Evolutionary conservation across 2,888 invertebrate genomes (phyloP).

Genomic region (Tachina lurida): DNA sequence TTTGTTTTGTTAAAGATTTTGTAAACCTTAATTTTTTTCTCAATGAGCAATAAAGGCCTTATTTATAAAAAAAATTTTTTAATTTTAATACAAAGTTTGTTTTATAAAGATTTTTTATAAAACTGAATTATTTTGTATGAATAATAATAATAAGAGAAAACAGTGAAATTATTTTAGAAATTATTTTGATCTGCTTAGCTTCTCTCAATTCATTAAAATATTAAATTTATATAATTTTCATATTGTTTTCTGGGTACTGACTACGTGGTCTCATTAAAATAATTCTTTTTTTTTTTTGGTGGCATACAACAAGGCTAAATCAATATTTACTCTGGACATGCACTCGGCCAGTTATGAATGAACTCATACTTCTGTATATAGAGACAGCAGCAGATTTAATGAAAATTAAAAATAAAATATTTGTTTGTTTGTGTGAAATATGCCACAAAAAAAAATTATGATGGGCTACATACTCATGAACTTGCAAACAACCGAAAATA

Average conservation of each 20-base stretch:
- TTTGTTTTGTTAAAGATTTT: too few species aligned
- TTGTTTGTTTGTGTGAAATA: conserved; percentile 44
- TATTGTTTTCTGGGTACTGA: conserved; percentile 5
- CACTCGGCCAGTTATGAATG: conserved; percentile 6
- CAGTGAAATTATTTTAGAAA: too few species aligned
- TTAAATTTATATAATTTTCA: neutral
- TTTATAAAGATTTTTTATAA: too few species aligned
- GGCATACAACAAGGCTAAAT: conserved; percentile 48
- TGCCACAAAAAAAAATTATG: conserved; percentile 1
- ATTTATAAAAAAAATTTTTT: too few species aligned
- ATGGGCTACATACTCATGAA: neutral
- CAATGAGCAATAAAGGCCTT: too few species aligned
- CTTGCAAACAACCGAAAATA: neutral
- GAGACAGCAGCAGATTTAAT: conserved; percentile 69
- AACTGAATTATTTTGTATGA: too few species aligned
- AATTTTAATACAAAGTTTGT: too few species aligned
- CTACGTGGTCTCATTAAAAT: conserved; percentile 48
- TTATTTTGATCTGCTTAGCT: too few species aligned
- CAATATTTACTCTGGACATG: conserved; percentile 65
- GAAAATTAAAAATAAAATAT: conserved; percentile 71
- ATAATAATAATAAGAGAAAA: too few species aligned
- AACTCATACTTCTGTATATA: conserved; percentile 11
- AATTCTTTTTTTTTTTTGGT: conserved; percentile 19
- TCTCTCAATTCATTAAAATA: too few species aligned
- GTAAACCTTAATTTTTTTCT: too few species aligned